Percentiles rank a stretch among this genome's conserved stretches.
Evolutionary conservation across 64 coral and sea anemone genomes (phyloP).

Genomic region (Trachythela sp.): DNA sequence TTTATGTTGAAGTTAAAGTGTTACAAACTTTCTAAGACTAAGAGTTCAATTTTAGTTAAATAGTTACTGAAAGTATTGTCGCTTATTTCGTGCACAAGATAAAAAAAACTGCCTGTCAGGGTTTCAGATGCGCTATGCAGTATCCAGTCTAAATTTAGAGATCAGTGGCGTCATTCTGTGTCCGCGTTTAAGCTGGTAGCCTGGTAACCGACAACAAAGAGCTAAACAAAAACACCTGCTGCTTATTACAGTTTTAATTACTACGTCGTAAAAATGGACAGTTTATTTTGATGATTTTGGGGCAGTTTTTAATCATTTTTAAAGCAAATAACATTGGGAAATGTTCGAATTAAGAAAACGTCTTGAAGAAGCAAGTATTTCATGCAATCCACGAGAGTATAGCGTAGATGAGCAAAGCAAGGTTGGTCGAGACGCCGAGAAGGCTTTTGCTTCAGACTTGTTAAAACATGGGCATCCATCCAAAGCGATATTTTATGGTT

Average conservation of each 20-base stretch:
- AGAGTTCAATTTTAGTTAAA: no score
- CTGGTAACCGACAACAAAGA: not conserved
- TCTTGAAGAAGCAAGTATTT: not conserved
- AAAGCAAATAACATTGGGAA: not conserved
- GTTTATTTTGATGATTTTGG: not conserved
- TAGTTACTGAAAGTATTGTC: no score
- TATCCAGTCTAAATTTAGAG: no score
- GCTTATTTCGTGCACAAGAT: no score
- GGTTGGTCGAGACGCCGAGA: not conserved
- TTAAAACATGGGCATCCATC: not conserved
- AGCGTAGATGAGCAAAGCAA: not conserved
- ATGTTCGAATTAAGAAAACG: slow-evolving; percentile 12
- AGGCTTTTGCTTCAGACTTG: not conserved
- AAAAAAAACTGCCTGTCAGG: no score
- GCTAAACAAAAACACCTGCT: not conserved
- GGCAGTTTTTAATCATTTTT: not conserved
- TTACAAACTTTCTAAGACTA: no score
- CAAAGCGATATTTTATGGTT: not conserved
- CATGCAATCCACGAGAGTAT: not conserved
- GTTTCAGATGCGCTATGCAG: no score
- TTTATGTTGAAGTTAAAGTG: no score
- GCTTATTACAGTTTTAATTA: not conserved
- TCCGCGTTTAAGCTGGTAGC: not conserved
- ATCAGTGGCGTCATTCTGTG: not conserved
- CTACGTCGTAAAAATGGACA: not conserved